A percentile compares a stretch with the other conserved stretches of the same genome.
phyloP scores from a whole-genome alignment of 64 coral and sea anemone genomes.

The Montipora foliosa region DNA sequence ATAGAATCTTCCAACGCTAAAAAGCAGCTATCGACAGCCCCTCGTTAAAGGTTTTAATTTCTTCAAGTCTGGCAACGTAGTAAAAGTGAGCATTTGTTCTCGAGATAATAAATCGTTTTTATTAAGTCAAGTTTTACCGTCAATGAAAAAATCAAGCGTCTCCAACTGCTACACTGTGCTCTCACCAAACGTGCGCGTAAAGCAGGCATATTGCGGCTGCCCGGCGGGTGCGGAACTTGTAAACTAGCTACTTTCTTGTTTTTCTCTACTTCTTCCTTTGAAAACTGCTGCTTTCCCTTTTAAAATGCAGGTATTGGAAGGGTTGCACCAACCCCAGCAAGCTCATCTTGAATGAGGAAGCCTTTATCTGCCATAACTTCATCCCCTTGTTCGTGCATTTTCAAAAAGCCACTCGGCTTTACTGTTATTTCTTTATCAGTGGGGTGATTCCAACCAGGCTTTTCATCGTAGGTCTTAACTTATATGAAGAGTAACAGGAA shows the following conservation, averaged over 20 bases:
- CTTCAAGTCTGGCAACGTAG: conserved; percentile 36
- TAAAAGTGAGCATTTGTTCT: not conserved
- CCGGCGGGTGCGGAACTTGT: conserved; percentile 40
- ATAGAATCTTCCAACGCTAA: conserved; percentile 18
- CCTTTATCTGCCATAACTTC: conserved; percentile 36
- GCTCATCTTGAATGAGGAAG: conserved; percentile 66
- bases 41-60: conserved; percentile 48
- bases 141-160: conserved; percentile 32
- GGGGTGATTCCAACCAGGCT: conserved; percentile 44
- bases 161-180: conserved; percentile 35
- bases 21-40: conserved; percentile 28
- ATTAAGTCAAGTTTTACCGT: conserved; percentile 39
- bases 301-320: conserved; percentile 65
- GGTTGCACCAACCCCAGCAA: conserved; percentile 67
- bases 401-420: conserved; percentile 48
- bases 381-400: not conserved
- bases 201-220: conserved; percentile 37
- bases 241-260: conserved; percentile 74
- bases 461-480: conserved; percentile 64
- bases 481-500: conserved; percentile 52
- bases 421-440: conserved; percentile 66
- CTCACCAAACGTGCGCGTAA: not conserved
- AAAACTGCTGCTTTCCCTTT: conserved; percentile 60
- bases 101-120: not conserved
- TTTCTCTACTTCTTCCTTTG: conserved; percentile 46